A percentile compares a stretch with the other conserved stretches of the same genome.
These are phyloP conservation scores for Megastigmus dorsalis DNA, from an alignment of 2,888 invertebrate species.

Conservation along the genomic window DNA sequence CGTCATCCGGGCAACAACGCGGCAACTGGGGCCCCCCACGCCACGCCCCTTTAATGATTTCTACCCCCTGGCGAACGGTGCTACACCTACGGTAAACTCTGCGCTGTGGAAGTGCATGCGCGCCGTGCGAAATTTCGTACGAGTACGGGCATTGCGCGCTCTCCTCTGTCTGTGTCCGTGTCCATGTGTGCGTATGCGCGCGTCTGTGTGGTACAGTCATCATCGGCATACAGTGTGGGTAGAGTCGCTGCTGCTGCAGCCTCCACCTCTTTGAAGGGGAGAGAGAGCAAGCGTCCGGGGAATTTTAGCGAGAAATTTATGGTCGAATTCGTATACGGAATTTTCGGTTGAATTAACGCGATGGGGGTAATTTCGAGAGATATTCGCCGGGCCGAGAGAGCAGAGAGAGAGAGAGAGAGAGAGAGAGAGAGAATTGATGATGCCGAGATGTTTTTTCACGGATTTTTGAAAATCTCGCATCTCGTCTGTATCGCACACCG, in stretches of 20 bases:
- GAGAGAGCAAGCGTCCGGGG: slow-evolving; percentile 58
- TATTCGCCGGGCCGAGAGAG: slow-evolving; percentile 8
- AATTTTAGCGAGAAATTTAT: slow-evolving; percentile 59
- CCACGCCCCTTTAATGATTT: slow-evolving; percentile 75
- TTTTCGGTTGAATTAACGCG: slow-evolving; percentile 52
- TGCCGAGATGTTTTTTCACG: slow-evolving; percentile 17
- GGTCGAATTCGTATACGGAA: slow-evolving; percentile 52
- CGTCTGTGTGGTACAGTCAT: slow-evolving; percentile 68
- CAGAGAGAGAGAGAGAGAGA: too few relatives aligned
- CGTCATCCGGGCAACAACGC: slow-evolving; percentile 72
- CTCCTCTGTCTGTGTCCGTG: too few relatives aligned
- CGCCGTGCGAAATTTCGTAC: slow-evolving; percentile 67
- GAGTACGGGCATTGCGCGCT: too few relatives aligned
- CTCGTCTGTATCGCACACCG: too few relatives aligned
- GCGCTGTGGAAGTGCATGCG: slow-evolving; percentile 60
- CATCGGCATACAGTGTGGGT: slow-evolving; percentile 66
- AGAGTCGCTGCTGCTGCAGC: slow-evolving; percentile 61
- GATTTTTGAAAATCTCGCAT: slow-evolving; percentile 40
- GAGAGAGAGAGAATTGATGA: too few relatives aligned
- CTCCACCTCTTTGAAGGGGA: slow-evolving; percentile 56
- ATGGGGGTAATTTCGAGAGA: neutral
- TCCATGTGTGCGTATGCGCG: slow-evolving; percentile 21
- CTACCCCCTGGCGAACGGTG: slow-evolving; percentile 67
- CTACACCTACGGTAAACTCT: too few relatives aligned
- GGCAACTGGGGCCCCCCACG: slow-evolving; percentile 60